Percentiles rank a stretch among this genome's conserved stretches.
These are phyloP conservation scores for Phymatocera aterrima DNA, from an alignment of 2,888 invertebrate genomes.

Conservation along the genomic window DNA sequence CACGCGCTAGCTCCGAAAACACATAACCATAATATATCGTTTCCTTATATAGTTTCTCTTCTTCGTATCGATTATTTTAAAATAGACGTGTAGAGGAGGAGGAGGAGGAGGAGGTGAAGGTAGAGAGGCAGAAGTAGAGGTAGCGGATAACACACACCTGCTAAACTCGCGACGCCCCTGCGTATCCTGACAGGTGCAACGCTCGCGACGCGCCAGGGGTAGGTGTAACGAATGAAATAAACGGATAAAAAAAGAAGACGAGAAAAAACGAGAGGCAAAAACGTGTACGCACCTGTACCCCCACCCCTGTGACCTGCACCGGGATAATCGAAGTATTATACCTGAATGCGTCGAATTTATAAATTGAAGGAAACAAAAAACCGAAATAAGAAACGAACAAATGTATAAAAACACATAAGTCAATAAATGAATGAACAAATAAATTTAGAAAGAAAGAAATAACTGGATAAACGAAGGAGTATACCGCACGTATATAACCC, in stretches of 20 bases:
- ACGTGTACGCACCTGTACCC: too few relatives aligned
- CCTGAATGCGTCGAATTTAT: too few relatives aligned
- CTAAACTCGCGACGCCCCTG: slow-evolving; percentile 33
- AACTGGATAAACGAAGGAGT: background rate
- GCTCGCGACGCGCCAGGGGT: slow-evolving; percentile 36
- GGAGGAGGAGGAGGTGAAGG: too few relatives aligned
- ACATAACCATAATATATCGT: slow-evolving; percentile 28
- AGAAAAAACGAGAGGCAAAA: too few relatives aligned
- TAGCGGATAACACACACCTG: too few relatives aligned
- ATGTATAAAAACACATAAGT: background rate
- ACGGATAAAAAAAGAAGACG: background rate
- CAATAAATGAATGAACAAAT: background rate
- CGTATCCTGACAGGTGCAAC: slow-evolving; percentile 43
- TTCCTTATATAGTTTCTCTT: slow-evolving; percentile 42
- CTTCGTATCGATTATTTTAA: slow-evolving; percentile 43
- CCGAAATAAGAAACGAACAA: background rate
- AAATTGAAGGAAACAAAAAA: slow-evolving; percentile 1
- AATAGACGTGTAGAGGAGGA: slow-evolving; percentile 38
- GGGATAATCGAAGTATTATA: too few relatives aligned
- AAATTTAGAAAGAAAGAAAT: background rate
- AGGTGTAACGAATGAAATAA: slow-evolving; percentile 26
- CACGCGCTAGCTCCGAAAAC: background rate
- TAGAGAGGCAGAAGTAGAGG: too few relatives aligned
- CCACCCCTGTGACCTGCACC: too few relatives aligned
- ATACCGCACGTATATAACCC: too few relatives aligned